phyloP scores from a whole-genome alignment of 1,140 invertebrate species.

The Hyposmocoma kahamanoa region DNA sequence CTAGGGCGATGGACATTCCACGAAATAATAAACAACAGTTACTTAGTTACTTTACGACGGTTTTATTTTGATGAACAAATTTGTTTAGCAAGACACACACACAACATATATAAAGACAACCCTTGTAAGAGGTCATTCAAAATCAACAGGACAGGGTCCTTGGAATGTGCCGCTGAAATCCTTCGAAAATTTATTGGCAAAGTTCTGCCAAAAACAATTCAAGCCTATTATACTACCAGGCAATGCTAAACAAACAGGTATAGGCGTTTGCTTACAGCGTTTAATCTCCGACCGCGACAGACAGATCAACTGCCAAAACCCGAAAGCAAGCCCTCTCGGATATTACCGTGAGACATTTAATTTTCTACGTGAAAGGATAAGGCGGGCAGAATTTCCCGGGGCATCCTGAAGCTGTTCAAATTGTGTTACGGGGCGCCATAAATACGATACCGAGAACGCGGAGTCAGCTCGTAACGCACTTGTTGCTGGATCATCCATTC shows the following conservation, averaged over 20 bases:
- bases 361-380: slow-evolving; percentile 72
- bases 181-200: slow-evolving; percentile 9
- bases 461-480: slow-evolving; percentile 15
- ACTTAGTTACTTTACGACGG: not conserved
- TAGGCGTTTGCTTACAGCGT: slow-evolving; percentile 8
- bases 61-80: not conserved
- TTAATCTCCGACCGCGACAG: slow-evolving; percentile 18
- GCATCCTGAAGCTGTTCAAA: slow-evolving; percentile 37
- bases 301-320: slow-evolving; percentile 62
- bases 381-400: slow-evolving; percentile 52
- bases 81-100: not conserved
- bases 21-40: not conserved
- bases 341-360: slow-evolving; percentile 67
- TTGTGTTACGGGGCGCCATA: slow-evolving; percentile 41
- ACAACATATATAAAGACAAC: not conserved
- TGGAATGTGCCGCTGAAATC: too few species aligned
- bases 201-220: not conserved
- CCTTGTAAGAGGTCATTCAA: not conserved
- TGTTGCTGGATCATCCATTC: slow-evolving; percentile 16
- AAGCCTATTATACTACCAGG: not conserved
- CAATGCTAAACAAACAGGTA: not conserved
- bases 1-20: too few species aligned
- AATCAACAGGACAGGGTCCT: slow-evolving; percentile 8
- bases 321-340: slow-evolving; percentile 41
- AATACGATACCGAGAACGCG: slow-evolving; percentile 18